Percentiles rank a stretch among this genome's conserved stretches.
Evolutionary conservation across 1,140 invertebrate species (phyloP).

Genomic region (Monochamus saltuarius): DNA sequence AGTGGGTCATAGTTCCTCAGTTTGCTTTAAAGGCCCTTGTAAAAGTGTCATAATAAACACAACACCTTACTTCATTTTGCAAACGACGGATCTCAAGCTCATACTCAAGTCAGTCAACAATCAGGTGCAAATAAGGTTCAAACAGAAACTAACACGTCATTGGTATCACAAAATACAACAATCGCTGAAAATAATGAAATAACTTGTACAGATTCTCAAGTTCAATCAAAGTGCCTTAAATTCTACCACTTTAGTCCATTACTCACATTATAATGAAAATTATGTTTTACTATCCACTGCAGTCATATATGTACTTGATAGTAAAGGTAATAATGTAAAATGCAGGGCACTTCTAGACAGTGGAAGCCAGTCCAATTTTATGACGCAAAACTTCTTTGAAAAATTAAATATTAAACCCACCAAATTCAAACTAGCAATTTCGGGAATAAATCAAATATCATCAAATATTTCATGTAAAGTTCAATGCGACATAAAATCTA

Average conservation of each 20-base stretch:
- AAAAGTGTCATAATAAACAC: no score
- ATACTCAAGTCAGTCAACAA: no score
- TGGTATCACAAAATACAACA: neutral
- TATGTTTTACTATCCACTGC: conserved; percentile 9
- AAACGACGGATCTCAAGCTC: no score
- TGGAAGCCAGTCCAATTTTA: conserved; percentile 15
- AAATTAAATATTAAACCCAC: neutral
- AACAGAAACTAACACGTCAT: no score
- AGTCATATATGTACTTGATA: conserved; percentile 1
- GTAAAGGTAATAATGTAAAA: neutral
- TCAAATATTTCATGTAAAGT: neutral
- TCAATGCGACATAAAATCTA: neutral
- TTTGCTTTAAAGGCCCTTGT: no score
- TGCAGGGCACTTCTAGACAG: conserved; percentile 11
- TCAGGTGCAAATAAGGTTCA: no score
- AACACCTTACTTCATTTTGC: no score
- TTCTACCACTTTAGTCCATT: neutral
- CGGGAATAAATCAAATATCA: conserved; percentile 11
- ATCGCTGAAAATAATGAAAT: conserved; percentile 3
- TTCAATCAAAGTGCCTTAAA: neutral
- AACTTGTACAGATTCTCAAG: neutral
- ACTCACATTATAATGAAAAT: neutral
- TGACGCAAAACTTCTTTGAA: neutral
- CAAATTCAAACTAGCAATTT: conserved; percentile 9
- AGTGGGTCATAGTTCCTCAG: no score